Conservation (phyloP, 2,797 vertebrate species). For the Melanotaenia nigrans region DNA sequence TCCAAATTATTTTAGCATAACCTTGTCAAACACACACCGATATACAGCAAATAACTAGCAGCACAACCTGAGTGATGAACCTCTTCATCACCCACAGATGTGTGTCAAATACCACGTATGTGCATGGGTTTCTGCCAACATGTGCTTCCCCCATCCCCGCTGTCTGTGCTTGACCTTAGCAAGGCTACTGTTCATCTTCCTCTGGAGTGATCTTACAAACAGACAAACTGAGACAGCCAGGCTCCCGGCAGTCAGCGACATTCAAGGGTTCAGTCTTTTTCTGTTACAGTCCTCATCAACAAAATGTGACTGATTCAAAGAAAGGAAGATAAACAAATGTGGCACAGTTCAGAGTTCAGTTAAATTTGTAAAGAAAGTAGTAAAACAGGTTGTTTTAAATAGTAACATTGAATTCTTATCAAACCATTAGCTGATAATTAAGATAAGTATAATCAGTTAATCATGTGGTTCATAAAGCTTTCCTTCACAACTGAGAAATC, state of each 20-base stretch:
- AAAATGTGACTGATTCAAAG: conserved; percentile 16
- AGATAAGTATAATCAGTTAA: too few species aligned
- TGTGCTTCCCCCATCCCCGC: neutral
- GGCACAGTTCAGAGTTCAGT: neutral
- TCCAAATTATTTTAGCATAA: conserved; percentile 19
- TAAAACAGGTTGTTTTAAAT: neutral
- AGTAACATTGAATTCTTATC: too few species aligned
- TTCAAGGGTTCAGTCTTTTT: conserved; percentile 31
- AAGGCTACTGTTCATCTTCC: conserved; percentile 29
- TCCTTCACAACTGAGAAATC: too few species aligned
- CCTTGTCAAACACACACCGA: conserved; percentile 3
- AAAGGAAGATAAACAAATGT: conserved; percentile 3
- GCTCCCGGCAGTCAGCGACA: conserved; percentile 33
- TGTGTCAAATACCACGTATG: conserved; percentile 27
- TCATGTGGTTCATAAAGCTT: too few species aligned
- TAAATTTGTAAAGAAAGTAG: neutral
- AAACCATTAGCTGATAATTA: too few species aligned
- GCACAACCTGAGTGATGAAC: conserved; percentile 3
- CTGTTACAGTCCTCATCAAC: neutral
- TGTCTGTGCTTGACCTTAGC: conserved; percentile 22
- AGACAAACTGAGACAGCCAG: conserved; percentile 22
- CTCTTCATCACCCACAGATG: conserved; percentile 29
- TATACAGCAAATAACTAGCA: conserved; percentile 1
- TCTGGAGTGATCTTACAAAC: conserved; percentile 32
- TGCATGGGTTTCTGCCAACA: conserved; percentile 26